Percentiles rank a stretch among this genome's conserved stretches.
phyloP scores from a whole-genome alignment of 2,113 vertebrate species.

The Chaenocephalus aceratus region DNA sequence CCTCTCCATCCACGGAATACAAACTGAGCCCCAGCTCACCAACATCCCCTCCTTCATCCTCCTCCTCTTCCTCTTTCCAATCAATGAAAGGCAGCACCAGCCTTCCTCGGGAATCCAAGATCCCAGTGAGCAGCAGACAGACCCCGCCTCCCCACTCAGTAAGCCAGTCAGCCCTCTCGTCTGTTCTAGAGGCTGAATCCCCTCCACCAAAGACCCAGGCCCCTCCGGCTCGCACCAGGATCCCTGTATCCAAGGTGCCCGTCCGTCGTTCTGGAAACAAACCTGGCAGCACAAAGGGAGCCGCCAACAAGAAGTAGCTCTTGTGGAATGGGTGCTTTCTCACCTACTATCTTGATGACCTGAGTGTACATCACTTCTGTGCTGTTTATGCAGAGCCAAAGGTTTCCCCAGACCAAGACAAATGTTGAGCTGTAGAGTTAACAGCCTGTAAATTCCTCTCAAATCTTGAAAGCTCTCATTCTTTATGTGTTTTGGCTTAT shows the following conservation, averaged over 20 bases:
- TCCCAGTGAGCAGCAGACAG: conserved; percentile 90
- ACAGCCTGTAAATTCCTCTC: conserved; percentile 63
- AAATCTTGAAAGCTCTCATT: conserved; percentile 62
- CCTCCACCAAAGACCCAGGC: conserved; percentile 87
- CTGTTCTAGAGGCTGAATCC: conserved; percentile 81
- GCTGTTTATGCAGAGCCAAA: conserved; percentile 63
- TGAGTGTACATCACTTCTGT: conserved; percentile 32
- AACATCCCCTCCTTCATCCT: conserved; percentile 77
- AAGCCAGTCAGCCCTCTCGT: conserved; percentile 86
- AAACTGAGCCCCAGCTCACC: conserved; percentile 84
- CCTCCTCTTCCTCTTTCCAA: conserved; percentile 82
- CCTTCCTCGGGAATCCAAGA: conserved; percentile 93
- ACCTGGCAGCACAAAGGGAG: conserved; percentile 82
- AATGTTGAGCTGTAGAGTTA: conserved; percentile 71
- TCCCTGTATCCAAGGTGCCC: conserved; percentile 95
- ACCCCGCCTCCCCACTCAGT: conserved; percentile 86
- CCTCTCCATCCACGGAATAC: conserved; percentile 85
- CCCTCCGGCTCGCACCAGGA: conserved; percentile 93
- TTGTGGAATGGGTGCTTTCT: conserved; percentile 79
- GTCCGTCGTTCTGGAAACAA: conserved; percentile 92
- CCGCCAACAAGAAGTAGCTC: conserved; percentile 89
- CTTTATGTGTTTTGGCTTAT: conserved; percentile 41
- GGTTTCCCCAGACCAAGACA: conserved; percentile 62
- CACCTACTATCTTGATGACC: conserved; percentile 9
- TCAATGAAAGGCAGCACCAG: conserved; percentile 91